Conservation (phyloP, 2,888 invertebrate species). For the Trissolcus brochymenae region DNA sequence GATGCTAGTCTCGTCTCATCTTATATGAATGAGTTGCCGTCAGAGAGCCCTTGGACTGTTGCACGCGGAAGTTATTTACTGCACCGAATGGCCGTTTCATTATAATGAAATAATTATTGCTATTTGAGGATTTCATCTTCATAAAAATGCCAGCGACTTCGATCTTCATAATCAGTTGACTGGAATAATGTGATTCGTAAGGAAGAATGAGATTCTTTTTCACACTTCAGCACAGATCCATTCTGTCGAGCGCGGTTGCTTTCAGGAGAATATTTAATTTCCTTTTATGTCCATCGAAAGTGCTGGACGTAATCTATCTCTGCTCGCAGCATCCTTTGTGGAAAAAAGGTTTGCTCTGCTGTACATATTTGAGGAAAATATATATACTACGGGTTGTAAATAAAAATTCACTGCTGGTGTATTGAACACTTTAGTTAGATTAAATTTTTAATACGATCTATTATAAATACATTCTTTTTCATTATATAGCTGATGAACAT, state of each 20-base stretch:
- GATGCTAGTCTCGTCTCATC: constrained; percentile 68
- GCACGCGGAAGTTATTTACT: constrained; percentile 64
- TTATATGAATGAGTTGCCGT: constrained; percentile 70
- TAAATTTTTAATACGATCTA: too few relatives aligned
- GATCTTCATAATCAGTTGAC: constrained; percentile 41
- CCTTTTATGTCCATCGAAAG: constrained; percentile 35
- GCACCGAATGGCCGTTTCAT: constrained; percentile 59
- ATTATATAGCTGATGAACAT: too few relatives aligned
- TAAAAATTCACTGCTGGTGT: too few relatives aligned
- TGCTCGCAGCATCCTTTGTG: constrained; percentile 1
- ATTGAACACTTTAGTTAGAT: too few relatives aligned
- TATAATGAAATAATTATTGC: constrained; percentile 72
- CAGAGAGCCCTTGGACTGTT: constrained; percentile 67
- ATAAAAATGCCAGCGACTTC: constrained; percentile 17
- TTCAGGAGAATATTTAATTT: constrained; percentile 46
- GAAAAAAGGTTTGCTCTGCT: background rate
- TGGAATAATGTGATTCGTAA: constrained; percentile 41
- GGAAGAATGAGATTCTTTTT: constrained; percentile 44
- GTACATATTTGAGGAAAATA: background rate
- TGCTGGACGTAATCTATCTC: constrained; percentile 26
- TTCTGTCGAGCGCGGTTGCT: constrained; percentile 30
- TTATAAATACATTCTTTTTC: too few relatives aligned
- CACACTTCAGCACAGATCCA: constrained; percentile 44
- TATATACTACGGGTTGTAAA: too few relatives aligned
- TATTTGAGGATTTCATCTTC: constrained; percentile 63